These are phyloP conservation scores for Aplysina aerophoba DNA, from an alignment of 37 sponge, comb jelly and placozoan species.

Conservation along the genomic window DNA sequence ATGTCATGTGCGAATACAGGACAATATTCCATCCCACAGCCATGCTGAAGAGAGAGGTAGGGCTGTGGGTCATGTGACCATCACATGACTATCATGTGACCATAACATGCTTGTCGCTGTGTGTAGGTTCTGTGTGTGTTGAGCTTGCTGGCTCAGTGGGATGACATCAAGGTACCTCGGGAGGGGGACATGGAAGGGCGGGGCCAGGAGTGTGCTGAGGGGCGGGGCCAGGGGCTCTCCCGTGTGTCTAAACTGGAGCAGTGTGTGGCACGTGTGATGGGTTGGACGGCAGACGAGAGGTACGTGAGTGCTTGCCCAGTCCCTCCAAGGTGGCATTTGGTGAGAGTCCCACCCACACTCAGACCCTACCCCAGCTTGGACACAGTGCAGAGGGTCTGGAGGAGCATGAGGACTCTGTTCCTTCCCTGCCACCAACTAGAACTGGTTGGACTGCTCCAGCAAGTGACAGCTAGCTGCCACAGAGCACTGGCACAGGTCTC, in stretches of 20 bases:
- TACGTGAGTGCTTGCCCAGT: too few species aligned
- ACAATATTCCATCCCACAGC: slow-evolving; percentile 70
- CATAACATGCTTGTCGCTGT: not conserved
- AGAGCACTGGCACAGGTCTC: slow-evolving; percentile 52
- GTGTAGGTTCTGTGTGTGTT: slow-evolving; percentile 1
- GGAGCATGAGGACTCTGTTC: slow-evolving; percentile 32
- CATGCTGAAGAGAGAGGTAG: slow-evolving; percentile 61
- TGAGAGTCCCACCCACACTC: too few species aligned
- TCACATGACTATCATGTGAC: not conserved
- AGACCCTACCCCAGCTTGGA: not conserved
- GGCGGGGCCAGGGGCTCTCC: too few species aligned
- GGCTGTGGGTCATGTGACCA: not conserved
- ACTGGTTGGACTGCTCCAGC: slow-evolving; percentile 55
- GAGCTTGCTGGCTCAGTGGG: not conserved
- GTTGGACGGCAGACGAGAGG: too few species aligned
- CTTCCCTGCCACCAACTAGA: slow-evolving; percentile 47
- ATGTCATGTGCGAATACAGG: not conserved
- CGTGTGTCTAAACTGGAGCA: too few species aligned
- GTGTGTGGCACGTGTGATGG: too few species aligned
- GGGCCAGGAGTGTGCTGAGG: not conserved
- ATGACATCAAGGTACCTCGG: slow-evolving; percentile 1
- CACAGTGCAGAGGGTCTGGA: not conserved
- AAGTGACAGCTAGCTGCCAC: slow-evolving; percentile 19
- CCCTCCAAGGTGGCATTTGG: too few species aligned
- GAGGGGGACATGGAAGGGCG: slow-evolving; percentile 26